Conservation (phyloP, 23 tunicate species). For the Halocynthia roretzi region DNA sequence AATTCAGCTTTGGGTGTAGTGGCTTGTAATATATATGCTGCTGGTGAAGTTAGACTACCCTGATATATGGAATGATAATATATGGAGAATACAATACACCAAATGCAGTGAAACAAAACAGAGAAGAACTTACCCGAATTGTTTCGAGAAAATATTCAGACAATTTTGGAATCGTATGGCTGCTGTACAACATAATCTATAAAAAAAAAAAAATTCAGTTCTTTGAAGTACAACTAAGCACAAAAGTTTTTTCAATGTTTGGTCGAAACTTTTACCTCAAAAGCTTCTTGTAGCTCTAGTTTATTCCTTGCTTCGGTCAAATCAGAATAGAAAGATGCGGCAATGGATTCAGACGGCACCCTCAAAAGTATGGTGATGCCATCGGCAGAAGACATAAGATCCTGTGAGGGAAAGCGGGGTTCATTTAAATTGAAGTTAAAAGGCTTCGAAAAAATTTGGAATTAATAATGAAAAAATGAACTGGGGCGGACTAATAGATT, state of each 20-base stretch:
- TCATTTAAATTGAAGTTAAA: neutral
- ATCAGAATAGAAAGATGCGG: conserved; percentile 32
- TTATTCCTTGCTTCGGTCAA: conserved; percentile 34
- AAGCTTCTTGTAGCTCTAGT: conserved; percentile 31
- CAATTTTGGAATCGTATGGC: neutral
- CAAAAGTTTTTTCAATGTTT: neutral
- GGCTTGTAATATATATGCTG: too few relatives aligned
- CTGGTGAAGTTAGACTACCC: too few relatives aligned
- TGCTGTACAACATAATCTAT: conserved; percentile 27
- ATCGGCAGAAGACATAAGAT: conserved; percentile 6
- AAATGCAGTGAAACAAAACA: too few relatives aligned
- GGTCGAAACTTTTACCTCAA: conserved; percentile 41
- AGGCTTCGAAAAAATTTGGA: too few relatives aligned
- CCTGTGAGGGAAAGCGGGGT: neutral
- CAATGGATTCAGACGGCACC: conserved; percentile 35
- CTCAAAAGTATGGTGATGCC: conserved; percentile 47
- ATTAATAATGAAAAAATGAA: too few relatives aligned
- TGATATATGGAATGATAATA: too few relatives aligned
- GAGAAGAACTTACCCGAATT: conserved; percentile 13
- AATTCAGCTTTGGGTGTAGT: too few relatives aligned
- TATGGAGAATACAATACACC: too few relatives aligned
- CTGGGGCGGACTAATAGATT: too few relatives aligned
- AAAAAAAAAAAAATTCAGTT: neutral
- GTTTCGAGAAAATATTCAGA: conserved; percentile 32
- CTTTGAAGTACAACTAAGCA: neutral